These are phyloP conservation scores for Ormia ochracea DNA, from an alignment of 2,888 invertebrate species.

Conservation along the genomic window DNA sequence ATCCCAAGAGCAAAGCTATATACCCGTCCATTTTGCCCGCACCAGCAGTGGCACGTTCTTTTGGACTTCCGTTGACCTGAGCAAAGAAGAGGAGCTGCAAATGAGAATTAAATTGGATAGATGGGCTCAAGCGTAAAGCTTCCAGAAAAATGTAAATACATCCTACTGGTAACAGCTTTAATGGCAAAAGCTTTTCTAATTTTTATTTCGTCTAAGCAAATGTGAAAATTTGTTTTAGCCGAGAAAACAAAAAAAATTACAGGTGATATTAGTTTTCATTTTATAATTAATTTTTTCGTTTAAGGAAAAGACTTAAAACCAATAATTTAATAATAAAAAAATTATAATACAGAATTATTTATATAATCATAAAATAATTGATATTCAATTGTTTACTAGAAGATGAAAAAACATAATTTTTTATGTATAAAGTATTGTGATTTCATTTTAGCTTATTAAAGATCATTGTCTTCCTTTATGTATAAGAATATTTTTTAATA, in stretches of 20 bases:
- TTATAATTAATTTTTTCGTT: conserved; percentile 63
- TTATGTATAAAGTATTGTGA: conserved; percentile 60
- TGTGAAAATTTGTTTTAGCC: conserved; percentile 41
- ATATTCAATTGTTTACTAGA: conserved; percentile 66
- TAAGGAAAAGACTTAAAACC: conserved; percentile 58
- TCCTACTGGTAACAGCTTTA: conserved; percentile 69
- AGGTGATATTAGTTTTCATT: conserved; percentile 73
- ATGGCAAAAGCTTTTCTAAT: conserved; percentile 65
- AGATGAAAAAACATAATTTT: conserved; percentile 37
- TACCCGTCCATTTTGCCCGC: conserved; percentile 87
- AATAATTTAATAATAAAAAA: conserved; percentile 14
- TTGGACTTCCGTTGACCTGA: conserved; percentile 81
- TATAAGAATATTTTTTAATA: conserved; percentile 49
- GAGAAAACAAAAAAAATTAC: conserved; percentile 41
- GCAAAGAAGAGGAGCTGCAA: conserved; percentile 67
- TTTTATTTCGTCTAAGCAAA: conserved; percentile 4
- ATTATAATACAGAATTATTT: conserved; percentile 17
- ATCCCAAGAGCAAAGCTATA: conserved; percentile 72
- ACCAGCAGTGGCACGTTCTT: conserved; percentile 89
- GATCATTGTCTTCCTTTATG: conserved; percentile 73
- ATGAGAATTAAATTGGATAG: conserved; percentile 70
- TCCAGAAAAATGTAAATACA: no score
- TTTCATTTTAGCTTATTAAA: conserved; percentile 49
- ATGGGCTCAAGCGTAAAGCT: conserved; percentile 72
- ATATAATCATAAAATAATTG: conserved; percentile 58